Percentiles rank a stretch among this genome's conserved stretches.
These are phyloP conservation scores for Pseudotriccus pelzelni DNA, from an alignment of 2,797 vertebrate genomes.

Conservation along the genomic window DNA sequence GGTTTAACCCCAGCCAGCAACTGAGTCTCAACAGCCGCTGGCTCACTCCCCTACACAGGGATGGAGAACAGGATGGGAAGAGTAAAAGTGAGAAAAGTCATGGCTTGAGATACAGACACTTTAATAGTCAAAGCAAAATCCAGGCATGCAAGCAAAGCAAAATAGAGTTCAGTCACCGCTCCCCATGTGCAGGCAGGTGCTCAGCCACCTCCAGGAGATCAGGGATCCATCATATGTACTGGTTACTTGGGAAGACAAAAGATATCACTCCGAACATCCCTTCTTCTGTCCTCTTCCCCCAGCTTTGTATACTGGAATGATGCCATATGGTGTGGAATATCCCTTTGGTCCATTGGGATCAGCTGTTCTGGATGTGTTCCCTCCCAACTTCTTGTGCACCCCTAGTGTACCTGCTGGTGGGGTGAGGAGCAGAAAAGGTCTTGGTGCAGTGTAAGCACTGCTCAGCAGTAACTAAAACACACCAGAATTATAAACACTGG, in stretches of 20 bases:
- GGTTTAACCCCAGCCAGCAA: neutral
- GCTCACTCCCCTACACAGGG: neutral
- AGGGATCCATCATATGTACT: accelerated
- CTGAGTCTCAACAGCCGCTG: accelerated
- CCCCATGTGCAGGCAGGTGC: too few relatives aligned
- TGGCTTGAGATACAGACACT: neutral
- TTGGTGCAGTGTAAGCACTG: too few relatives aligned
- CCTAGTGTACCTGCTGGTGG: too few relatives aligned
- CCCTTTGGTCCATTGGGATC: too few relatives aligned
- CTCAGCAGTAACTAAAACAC: neutral
- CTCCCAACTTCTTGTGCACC: neutral
- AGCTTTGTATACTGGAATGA: neutral
- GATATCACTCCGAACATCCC: accelerated
- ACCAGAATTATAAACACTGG: accelerated
- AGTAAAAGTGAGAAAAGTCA: neutral
- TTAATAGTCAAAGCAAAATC: neutral
- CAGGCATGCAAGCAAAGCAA: neutral
- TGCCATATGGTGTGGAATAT: accelerated
- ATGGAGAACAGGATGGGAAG: neutral
- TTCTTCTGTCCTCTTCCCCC: neutral
- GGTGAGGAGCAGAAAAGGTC: neutral
- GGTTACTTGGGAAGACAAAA: neutral
- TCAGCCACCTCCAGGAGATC: neutral
- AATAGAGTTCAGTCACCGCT: neutral
- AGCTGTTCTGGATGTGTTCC: neutral